Evolutionary conservation across 2,113 vertebrate species (phyloP), one percentile per base, ranked within the genome.

Genomic region (Dromaius novaehollandiae): DNA sequence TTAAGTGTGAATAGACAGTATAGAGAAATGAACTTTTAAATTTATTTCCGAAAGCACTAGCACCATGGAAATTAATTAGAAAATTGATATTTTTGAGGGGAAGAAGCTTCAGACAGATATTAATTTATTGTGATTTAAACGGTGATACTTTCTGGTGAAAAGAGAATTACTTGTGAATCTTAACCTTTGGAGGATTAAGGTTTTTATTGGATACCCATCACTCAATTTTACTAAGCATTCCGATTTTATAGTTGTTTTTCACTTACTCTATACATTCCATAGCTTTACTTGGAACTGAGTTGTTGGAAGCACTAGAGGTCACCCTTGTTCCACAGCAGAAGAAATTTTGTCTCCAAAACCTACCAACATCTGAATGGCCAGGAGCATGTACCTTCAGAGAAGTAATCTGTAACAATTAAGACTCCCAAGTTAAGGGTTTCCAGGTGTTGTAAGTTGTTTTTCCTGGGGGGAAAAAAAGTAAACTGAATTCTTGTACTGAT

Each of bases 251-350:
- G 40, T 11, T 53, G 34, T 1, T 79, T 74, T 42, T 90, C 68
- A 77, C 40, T 82, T 82, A 6, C 2, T 84, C 55, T 70, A 14
- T 14, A 1, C 68, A 25, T 73, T 90, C 18, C 17, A 11, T 76
- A 64, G 19, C 34, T 86, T 78, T 91, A 34, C 50, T 95, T 95
- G 60, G 44, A 94, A 63, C 58, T 91, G 63, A 46, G 75, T 74
- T 77, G 10, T 61, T 92, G 53, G 30, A 93, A 84, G 82, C 97
- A 82, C 96, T 96, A 97, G 97, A 89, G 91, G 97, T 97, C 97
- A 88, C 91, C 82, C 84, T n/a, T 93, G 93, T 85, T 95, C 94
- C 82, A 88, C 55, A 91, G 63, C 70, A 91, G 38, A 25, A 80
- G 44, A 91, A 83, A 56, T 73, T 95, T 51, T 82, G 61, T 4